Base-by-base conservation (phyloP, 2,113 vertebrate species). In the Perccottus glenii region DNA sequence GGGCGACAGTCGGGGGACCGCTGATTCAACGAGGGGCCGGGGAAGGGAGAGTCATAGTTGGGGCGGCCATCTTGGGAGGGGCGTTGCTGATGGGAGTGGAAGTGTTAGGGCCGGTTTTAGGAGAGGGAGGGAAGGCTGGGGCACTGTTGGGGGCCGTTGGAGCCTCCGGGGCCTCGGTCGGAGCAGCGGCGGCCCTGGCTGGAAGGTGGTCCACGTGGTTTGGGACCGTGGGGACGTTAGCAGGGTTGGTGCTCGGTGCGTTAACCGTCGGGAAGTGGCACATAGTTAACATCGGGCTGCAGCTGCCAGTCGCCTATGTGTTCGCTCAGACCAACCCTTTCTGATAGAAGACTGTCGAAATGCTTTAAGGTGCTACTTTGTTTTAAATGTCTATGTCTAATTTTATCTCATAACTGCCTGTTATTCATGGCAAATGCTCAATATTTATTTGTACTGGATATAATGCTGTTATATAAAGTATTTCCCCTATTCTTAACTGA, bases 301-400 rank as follows among this genome's bases (percentile, higher is more conserved):
- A 90, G 40, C 3, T 92, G 15, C 82, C 84, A 9, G 74, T 89
- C 33, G 84, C 80, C 10, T 92, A 76, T 9, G 58, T 90, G 2
- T 92, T 91, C 51, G 81, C 89, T 9, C 88, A 84, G 85, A 88
- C 69, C 51, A 85, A 86, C 47, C 78, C 85, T 3, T 85, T 81
- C 33, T 91, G 74, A 83, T 8, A 49, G 5, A 56, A 9, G 5
- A 9, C 19, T 27, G 42, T 43, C 42, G 3, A 43, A 3, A 8
- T 43, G 10, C 42, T n/a, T n/a, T n/a, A 43, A 43, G 10, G 42
- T 43, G 42, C 42, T 27, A 27, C 1, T 27, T 27, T 27, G 19
- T 27, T 27, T 27, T 27, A 27, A 27, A 27, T 2, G 19, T 27
- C 19, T 27, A 27, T 27, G 19, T 27, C 3, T 27, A 2, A 27